Conservation (phyloP, 92 coral and sea anemone genomes). For the Ricordea florida region DNA sequence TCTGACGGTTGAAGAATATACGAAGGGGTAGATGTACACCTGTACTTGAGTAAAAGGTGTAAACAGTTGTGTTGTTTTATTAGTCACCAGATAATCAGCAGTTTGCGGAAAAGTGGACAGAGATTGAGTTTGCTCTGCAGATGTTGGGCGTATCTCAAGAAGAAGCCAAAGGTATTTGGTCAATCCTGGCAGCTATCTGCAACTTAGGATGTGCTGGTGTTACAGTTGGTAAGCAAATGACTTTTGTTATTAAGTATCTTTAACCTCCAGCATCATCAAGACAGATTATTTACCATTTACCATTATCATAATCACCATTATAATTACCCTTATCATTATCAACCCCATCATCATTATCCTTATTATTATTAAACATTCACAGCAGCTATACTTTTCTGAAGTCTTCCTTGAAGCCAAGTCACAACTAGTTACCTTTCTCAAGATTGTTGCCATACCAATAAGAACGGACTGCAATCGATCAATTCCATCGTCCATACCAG, state of each 20-base stretch:
- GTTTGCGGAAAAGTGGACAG: slow-evolving; percentile 90
- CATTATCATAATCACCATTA: no score
- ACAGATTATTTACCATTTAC: background rate
- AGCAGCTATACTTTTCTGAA: background rate
- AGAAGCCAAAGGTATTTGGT: slow-evolving; percentile 91
- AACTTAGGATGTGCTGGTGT: slow-evolving; percentile 94
- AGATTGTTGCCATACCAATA: no score
- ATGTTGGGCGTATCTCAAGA: slow-evolving; percentile 79
- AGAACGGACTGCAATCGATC: no score
- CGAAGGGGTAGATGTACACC: no score
- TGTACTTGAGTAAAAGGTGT: background rate
- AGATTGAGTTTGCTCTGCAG: slow-evolving; percentile 88
- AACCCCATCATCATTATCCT: no score
- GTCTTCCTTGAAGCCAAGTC: background rate
- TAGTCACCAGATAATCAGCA: slow-evolving; percentile 65
- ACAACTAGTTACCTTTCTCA: background rate
- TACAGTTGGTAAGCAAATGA: slow-evolving; percentile 72
- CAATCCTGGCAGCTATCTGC: slow-evolving; percentile 86
- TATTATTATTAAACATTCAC: background rate
- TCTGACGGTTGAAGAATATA: no score
- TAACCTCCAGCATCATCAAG: background rate
- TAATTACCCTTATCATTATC: no score
- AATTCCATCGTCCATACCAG: background rate
- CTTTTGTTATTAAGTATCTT: background rate
- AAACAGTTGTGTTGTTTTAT: background rate